Evolutionary conservation across 2,888 invertebrate species (phyloP), one percentile per base, ranked within the genome.

Genomic region (Agrochola litura): DNA sequence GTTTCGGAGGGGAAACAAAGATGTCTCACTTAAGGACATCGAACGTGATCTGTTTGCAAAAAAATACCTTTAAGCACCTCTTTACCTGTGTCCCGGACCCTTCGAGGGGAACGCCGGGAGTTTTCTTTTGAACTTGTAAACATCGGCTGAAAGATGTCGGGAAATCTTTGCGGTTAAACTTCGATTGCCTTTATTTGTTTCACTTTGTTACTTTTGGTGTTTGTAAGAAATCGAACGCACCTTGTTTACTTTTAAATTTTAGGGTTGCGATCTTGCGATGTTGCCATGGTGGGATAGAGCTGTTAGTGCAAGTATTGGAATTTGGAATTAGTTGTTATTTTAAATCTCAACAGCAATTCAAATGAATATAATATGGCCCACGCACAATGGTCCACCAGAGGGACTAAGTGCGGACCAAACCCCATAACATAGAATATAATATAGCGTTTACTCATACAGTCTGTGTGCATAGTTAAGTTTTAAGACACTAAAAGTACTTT

Each of bases 11-110:
- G 90, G 91, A 91, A 92, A 93, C 94, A 93, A 94, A 95, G 95
- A 96, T 93, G 94, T 95, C 95, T 96, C 96, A 96, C 96, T 96
- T 96, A 96, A 94, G 92, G 92, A 92, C 93, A 92, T 93, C 92
- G 95, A 92, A 96, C 96, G 96, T 96, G 96, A 96, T 96, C 96
- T 92, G 96, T 95, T 95, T 96, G 94, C 94, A 79, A 93, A 95
- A 96, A 95, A 96, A 95, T 93, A 92, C 91, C 91, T 92, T 92
- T 94, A 94, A 94, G 93, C 91, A 94, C 93, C 93, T 92, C 93
- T 93, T 94, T 94, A 95, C 94, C 94, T 94, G 94, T 91, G 82
- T 85, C 80, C 85, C 78, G 79, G 85, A 89, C 88, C 88, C 90
- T 88, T 86, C 86, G 85, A 89, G 89, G 90, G 92, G 94, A 93